Evolutionary conservation across 2,797 vertebrate genomes (phyloP).

Genomic region (Micromesistius poutassou): DNA sequence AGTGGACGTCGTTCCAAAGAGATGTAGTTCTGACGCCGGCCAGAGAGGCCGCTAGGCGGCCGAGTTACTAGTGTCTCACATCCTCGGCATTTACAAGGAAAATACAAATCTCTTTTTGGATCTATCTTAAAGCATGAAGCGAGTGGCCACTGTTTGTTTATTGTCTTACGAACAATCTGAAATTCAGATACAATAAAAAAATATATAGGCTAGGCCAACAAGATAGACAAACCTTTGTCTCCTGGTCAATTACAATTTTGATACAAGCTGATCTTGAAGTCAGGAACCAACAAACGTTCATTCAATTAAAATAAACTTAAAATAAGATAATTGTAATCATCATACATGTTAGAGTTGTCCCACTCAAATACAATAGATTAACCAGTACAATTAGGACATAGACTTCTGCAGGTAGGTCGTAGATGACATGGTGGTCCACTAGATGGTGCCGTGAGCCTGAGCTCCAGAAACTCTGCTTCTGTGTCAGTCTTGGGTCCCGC

Average conservation of each 20-base stretch:
- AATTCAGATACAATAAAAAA: not conserved
- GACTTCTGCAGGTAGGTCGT: not conserved
- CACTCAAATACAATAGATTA: not conserved
- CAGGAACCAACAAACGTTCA: not conserved
- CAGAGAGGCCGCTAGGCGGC: not conserved
- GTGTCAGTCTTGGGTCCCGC: not conserved
- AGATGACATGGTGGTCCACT: not conserved
- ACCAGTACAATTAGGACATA: not conserved
- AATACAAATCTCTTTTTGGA: not conserved
- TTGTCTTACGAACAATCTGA: not conserved
- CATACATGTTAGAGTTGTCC: not conserved
- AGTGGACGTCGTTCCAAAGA: not conserved
- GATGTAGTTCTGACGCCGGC: not conserved
- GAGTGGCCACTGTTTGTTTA: not conserved
- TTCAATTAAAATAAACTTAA: not conserved
- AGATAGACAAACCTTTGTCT: not conserved
- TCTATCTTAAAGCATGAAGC: not conserved
- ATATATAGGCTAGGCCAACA: not conserved
- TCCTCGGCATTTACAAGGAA: not conserved
- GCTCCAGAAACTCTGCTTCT: not conserved
- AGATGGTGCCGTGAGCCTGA: not conserved
- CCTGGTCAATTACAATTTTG: not conserved
- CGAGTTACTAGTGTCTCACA: not conserved
- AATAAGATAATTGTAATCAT: not conserved
- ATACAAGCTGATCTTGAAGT: not conserved